Conservation (phyloP, 2,888 invertebrate genomes). For the Uropetala carovei region DNA sequence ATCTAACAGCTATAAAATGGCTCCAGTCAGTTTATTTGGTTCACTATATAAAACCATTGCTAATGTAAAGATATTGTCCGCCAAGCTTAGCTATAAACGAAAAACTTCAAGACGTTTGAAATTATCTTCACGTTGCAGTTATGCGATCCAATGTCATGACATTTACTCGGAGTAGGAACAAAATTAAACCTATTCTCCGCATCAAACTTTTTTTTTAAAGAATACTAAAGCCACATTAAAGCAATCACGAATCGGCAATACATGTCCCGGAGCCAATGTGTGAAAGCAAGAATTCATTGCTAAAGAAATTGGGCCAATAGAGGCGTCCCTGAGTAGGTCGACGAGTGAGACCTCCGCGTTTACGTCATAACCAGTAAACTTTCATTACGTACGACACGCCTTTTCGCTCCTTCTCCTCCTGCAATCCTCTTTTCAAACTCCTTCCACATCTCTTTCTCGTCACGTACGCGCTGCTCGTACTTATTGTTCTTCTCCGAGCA, state of each 20-base stretch:
- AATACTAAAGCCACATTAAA: too few species aligned
- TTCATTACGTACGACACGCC: slow-evolving; percentile 39
- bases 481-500: background rate
- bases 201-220: too few species aligned
- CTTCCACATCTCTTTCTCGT: background rate
- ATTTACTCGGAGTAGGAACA: too few species aligned
- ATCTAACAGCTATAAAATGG: too few species aligned
- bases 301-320: slow-evolving; percentile 44
- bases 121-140: too few species aligned
- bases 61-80: too few species aligned
- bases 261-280: background rate
- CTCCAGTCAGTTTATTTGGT: too few species aligned
- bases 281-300: slow-evolving; percentile 34
- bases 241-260: background rate
- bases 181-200: too few species aligned
- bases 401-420: background rate
- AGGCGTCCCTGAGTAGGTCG: slow-evolving; percentile 19
- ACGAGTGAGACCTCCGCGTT: background rate
- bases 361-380: slow-evolving; percentile 53
- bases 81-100: too few species aligned
- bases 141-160: too few species aligned
- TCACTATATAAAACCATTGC: too few species aligned
- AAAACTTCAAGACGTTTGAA: too few species aligned
- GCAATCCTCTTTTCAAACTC: slow-evolving; percentile 1
- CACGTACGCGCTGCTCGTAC: background rate